Base-by-base conservation (phyloP, 2,888 invertebrate species). In the Phyllotreta cruciferae region DNA sequence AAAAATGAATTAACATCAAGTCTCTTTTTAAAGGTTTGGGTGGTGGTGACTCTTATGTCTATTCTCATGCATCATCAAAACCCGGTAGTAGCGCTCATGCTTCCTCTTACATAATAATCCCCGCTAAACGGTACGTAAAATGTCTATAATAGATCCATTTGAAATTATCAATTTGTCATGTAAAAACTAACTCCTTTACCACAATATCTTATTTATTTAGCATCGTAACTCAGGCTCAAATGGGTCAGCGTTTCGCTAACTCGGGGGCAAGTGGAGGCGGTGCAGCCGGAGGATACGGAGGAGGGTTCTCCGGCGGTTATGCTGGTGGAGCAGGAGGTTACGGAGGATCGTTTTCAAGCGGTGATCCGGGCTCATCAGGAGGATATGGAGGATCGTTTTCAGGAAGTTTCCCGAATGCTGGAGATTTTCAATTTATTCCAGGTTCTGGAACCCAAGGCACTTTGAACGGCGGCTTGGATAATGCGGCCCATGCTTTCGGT, bases 401-500 rank as follows among this genome's bases (percentile, higher is more conserved):
- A n/a, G 49, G 50, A 6, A n/a, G 49, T 9, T 56, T 10, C 24
- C 60, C 60, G 0, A 41, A 45, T n/a, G 60, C 24, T 14, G 62
- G 52, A 37, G 61, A 52, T 11, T 62, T 58, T 45, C 56, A 50
- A n/a, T 58, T 60, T 49, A 39, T 54, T 36, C 44, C 47, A 13
- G 55, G 44, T 42, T 10, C n/a, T 11, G 47, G 38, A 37, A 36
- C 11, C 6, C 7, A 9, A 34, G 54, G 61, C 10, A 13, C 6
- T 6, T 50, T 47, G 13, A 45, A 47, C 36, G 39, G 53, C 6
- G 44, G 44, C 44, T 68, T 65, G 9, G 75, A 74, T 34, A n/a
- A 24, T 54, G 77, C 65, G 78, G 87, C 89, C 0, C 82, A 78
- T 45, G 86, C 89, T 1, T 79, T 83, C 41, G 87, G 84, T 0